These are phyloP conservation scores for Enteromius mattozi DNA, from an alignment of 2,797 vertebrate species.

Conservation along the genomic window DNA sequence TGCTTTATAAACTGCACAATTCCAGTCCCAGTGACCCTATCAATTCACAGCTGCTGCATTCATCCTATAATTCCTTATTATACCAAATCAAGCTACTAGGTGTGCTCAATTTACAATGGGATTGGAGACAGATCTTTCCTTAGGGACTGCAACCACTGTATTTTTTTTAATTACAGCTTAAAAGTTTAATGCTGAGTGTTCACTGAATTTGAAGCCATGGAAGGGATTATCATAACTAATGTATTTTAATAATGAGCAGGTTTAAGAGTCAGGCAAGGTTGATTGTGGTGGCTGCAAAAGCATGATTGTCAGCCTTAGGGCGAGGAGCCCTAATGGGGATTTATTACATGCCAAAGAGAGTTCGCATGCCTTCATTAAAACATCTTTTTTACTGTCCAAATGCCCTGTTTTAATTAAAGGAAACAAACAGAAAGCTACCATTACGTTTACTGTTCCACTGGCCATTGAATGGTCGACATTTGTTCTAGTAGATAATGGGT, in stretches of 20 bases:
- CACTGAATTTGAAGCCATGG: constrained; percentile 63
- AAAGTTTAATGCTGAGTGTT: constrained; percentile 71
- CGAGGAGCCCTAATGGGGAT: constrained; percentile 52
- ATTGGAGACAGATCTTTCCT: constrained; percentile 73
- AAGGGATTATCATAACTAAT: constrained; percentile 74
- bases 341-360: constrained; percentile 51
- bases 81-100: constrained; percentile 75
- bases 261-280: constrained; percentile 51
- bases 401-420: constrained; percentile 38
- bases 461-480: constrained; percentile 5
- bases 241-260: constrained; percentile 72
- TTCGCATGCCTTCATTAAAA: constrained; percentile 41
- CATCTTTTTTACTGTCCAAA: constrained; percentile 35
- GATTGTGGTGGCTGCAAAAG: constrained; percentile 53
- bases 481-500: constrained; percentile 23
- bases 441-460: constrained; percentile 32
- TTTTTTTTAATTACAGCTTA: constrained; percentile 77
- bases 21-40: constrained; percentile 61
- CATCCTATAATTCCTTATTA: constrained; percentile 78
- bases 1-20: constrained; percentile 65
- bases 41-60: constrained; percentile 75
- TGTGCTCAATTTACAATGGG: constrained; percentile 76
- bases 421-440: constrained; percentile 34
- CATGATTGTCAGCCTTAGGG: constrained; percentile 55
- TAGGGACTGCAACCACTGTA: constrained; percentile 59